These are phyloP conservation scores for Rhogogaster chlorosoma DNA, from an alignment of 2,888 invertebrate genomes.

Conservation along the genomic window DNA sequence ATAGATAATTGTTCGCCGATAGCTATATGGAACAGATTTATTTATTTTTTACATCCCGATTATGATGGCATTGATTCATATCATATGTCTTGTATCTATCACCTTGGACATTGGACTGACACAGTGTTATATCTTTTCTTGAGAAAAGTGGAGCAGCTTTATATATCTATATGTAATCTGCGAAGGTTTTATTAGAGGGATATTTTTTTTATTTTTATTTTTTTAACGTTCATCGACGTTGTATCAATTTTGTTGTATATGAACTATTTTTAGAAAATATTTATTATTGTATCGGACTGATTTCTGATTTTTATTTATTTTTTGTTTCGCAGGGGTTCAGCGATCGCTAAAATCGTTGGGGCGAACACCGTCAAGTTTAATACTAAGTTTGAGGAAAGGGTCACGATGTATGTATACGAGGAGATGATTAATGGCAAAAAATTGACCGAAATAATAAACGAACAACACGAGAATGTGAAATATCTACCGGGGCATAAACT, in stretches of 20 bases:
- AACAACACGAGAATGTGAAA: slow-evolving; percentile 98
- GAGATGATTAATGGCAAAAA: slow-evolving; percentile 96
- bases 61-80: background rate
- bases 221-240: background rate
- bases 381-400: slow-evolving; percentile 91
- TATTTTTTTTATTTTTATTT: background rate
- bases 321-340: slow-evolving; percentile 90
- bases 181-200: background rate
- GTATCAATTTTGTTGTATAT: background rate
- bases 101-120: background rate
- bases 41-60: background rate
- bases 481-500: slow-evolving; percentile 97
- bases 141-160: background rate
- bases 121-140: background rate
- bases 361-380: slow-evolving; percentile 88
- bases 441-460: slow-evolving; percentile 98
- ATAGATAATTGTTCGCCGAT: background rate
- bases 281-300: background rate
- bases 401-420: slow-evolving; percentile 98
- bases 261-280: background rate
- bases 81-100: background rate
- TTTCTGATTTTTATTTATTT: slow-evolving; percentile 42
- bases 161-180: background rate
- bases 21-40: background rate
- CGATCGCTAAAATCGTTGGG: slow-evolving; percentile 99